A percentile compares a stretch with the other conserved stretches of the same genome.
Evolutionary conservation across 2,113 vertebrate species (phyloP).

Genomic region (Macroglossus sobrinus): DNA sequence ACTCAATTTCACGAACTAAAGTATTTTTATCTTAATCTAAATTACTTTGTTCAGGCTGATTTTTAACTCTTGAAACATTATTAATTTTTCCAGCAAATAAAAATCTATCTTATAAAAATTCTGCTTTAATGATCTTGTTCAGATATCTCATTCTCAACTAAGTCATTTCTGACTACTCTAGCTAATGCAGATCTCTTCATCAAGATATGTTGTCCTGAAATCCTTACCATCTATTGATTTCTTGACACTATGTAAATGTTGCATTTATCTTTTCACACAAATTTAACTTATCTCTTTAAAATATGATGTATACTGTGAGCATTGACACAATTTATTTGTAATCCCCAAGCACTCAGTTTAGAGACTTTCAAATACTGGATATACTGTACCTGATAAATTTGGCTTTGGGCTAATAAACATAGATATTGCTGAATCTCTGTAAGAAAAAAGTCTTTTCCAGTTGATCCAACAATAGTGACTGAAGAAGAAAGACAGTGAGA

Average conservation of each 20-base stretch:
- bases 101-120: not conserved
- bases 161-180: not conserved
- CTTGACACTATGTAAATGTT: not conserved
- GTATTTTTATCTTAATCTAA: not conserved
- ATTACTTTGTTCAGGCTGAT: not conserved
- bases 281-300: not conserved
- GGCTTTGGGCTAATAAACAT: not conserved
- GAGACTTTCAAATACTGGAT: not conserved
- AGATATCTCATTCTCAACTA: not conserved
- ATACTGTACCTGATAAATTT: not conserved
- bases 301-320: not conserved
- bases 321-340: not conserved
- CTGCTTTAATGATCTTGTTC: not conserved
- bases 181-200: not conserved
- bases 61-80: not conserved
- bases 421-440: not conserved
- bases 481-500: not conserved
- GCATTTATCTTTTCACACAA: not conserved
- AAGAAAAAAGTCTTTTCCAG: not conserved
- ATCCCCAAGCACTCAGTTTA: not conserved
- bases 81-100: not conserved
- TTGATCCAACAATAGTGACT: not conserved
- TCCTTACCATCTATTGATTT: not conserved
- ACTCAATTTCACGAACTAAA: not conserved
- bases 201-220: not conserved